A percentile compares a stretch with the other conserved stretches of the same genome.
phyloP scores from a whole-genome alignment of 1,140 invertebrate genomes.

The Tribolium castaneum region DNA sequence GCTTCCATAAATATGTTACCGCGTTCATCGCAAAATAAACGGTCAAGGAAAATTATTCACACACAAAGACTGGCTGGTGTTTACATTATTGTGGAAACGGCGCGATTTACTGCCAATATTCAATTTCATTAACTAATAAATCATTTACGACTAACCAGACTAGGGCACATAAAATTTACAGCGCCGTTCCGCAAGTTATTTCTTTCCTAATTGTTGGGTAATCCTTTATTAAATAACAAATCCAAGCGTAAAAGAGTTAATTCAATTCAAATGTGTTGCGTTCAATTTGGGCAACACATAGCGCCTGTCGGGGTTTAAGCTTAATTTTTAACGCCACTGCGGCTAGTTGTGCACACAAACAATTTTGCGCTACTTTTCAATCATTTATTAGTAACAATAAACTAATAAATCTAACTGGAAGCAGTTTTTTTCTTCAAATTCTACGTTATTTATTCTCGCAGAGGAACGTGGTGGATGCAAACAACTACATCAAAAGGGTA shows the following conservation, averaged over 20 bases:
- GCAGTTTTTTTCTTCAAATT: not conserved
- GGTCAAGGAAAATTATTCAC: not conserved
- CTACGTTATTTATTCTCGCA: not conserved
- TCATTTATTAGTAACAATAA: not conserved
- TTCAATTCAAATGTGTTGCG: not conserved
- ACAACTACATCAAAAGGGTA: not conserved
- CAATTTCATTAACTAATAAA: conserved; percentile 34
- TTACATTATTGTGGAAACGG: conserved; percentile 1
- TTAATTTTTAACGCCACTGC: conserved; percentile 10
- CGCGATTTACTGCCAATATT: conserved; percentile 17
- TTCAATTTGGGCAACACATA: not conserved
- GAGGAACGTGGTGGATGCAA: not conserved
- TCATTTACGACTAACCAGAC: conserved; percentile 8
- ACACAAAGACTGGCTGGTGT: not conserved
- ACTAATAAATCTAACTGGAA: not conserved
- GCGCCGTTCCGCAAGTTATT: not conserved
- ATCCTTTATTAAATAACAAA: conserved; percentile 30
- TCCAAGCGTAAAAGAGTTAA: not conserved
- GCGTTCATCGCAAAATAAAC: not conserved
- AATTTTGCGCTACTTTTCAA: not conserved
- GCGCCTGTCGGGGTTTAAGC: not conserved
- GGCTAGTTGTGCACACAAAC: not conserved
- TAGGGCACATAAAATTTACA: conserved; percentile 11
- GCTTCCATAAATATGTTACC: conserved; percentile 11
- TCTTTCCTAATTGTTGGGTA: conserved; percentile 17